Percentiles rank a stretch among this genome's conserved stretches.
These are phyloP conservation scores for Drosophila kohkoa DNA, from an alignment of 1,140 invertebrate species.

Conservation along the genomic window DNA sequence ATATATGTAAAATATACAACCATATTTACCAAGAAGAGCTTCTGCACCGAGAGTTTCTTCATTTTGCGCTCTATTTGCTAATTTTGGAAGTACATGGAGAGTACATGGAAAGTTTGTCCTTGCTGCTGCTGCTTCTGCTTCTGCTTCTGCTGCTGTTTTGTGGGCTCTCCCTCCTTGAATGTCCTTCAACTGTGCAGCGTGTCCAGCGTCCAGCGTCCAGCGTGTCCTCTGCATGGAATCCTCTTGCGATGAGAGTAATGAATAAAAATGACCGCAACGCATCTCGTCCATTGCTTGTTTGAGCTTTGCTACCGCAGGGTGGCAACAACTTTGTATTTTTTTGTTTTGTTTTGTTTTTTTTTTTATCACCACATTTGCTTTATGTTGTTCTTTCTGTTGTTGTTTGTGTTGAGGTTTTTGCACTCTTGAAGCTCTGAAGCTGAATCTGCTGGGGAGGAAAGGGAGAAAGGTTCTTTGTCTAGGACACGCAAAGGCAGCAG, in stretches of 20 bases:
- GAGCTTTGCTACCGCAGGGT: conserved; percentile 42
- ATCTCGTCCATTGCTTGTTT: conserved; percentile 51
- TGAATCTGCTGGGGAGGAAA: neutral
- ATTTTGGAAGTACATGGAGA: no score
- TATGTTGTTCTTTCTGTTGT: conserved; percentile 12
- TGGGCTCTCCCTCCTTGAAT: neutral
- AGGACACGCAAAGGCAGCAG: conserved; percentile 30
- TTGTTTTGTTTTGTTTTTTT: no score
- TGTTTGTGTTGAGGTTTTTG: neutral
- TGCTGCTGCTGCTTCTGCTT: no score
- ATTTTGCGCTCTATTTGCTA: no score
- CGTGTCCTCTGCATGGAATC: neutral
- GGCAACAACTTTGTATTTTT: conserved; percentile 53
- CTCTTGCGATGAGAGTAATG: conserved; percentile 35
- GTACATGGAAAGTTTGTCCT: no score
- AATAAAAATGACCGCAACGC: conserved; percentile 59
- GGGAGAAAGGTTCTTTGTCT: neutral
- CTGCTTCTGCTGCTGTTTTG: no score
- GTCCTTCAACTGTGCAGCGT: conserved; percentile 21
- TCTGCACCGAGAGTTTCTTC: no score
- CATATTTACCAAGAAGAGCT: no score
- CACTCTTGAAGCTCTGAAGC: conserved; percentile 7
- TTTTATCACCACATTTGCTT: conserved; percentile 34
- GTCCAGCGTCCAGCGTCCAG: neutral
- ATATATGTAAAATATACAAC: no score